Conservation (phyloP, 2,797 vertebrate species). For the Apodemus agrarius region DNA sequence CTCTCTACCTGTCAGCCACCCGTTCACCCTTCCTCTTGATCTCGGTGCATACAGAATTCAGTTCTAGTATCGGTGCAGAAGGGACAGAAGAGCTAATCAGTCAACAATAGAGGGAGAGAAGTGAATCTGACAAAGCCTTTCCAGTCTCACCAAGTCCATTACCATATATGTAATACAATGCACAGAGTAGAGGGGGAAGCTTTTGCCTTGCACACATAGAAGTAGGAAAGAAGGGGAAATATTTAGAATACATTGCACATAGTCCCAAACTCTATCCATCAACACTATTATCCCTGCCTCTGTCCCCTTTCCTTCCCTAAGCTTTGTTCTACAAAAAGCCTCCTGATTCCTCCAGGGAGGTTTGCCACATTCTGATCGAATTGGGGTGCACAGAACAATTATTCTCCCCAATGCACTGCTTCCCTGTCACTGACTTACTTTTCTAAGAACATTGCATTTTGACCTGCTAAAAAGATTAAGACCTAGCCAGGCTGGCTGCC, state of each 20-base stretch:
- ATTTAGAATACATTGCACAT: slow-evolving; percentile 57
- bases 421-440: slow-evolving; percentile 26
- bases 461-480: not conserved
- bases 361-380: slow-evolving; percentile 58
- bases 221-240: slow-evolving; percentile 42
- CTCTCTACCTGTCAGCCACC: not conserved
- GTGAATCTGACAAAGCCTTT: not conserved
- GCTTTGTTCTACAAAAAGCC: slow-evolving; percentile 41
- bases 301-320: not conserved
- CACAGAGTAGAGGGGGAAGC: not conserved
- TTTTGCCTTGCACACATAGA: not conserved
- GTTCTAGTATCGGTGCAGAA: not conserved
- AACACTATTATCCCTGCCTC: slow-evolving; percentile 39
- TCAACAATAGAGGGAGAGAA: not conserved
- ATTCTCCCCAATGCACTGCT: slow-evolving; percentile 8
- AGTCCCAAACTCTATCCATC: slow-evolving; percentile 48
- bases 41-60: not conserved
- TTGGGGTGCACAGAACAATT: slow-evolving; percentile 41
- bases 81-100: not conserved
- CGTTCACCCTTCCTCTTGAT: not conserved
- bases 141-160: not conserved
- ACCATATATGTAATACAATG: not conserved
- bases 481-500: not conserved
- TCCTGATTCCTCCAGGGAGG: slow-evolving; percentile 54
- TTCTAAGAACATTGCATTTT: slow-evolving; percentile 43